Evolutionary conservation across 1,140 invertebrate genomes (phyloP), one percentile per base, ranked within the genome.

Genomic region (Cydia fagiglandana): DNA sequence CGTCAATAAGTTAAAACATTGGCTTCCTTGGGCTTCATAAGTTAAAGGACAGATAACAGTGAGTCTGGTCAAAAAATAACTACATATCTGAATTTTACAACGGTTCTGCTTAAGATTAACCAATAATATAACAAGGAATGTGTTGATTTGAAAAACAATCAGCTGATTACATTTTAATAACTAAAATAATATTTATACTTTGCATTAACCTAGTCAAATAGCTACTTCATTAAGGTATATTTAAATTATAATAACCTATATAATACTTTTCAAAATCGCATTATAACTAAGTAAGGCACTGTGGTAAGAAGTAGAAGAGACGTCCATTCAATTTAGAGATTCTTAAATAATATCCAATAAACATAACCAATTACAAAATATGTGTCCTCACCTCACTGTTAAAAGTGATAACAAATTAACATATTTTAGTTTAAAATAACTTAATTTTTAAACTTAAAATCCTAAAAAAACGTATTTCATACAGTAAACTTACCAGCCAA

Each of bases 261-360:
- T 70, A 70, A 70, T 70, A 70, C 66, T 70, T 70, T 41, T 70
- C n/a, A 45, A 38, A 45, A 70, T n/a, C 9, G 15, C 66, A 38
- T 41, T 45, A 45, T 38, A 70, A 38, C 34, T 41, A 34, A 68
- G 15, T 68, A 70, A 70, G 66, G 66, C 66, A 70, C 66, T 70
- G n/a, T 66, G 24, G 24, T 66, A 38, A 38, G 30, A 70, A 70
- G n/a, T 38, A 38, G 30, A 68, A 34, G 13, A 68, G 15, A 45
- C 64, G 12, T 70, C 6, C n/a, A 70, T 17, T 38, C 7, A 45
- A 41, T 41, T 70, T 38, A 38, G 66, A 70, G 66, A 70, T 70
- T 70, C 66, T 20, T 38, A 61, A 61, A 61, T 24, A 61, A 61
- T 53, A 53, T 24, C 56, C 7, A 61, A 61, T 61, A 61, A 61